Evolutionary conservation across 1,140 invertebrate species (phyloP).

Genomic region (Drosophila nasuta): DNA sequence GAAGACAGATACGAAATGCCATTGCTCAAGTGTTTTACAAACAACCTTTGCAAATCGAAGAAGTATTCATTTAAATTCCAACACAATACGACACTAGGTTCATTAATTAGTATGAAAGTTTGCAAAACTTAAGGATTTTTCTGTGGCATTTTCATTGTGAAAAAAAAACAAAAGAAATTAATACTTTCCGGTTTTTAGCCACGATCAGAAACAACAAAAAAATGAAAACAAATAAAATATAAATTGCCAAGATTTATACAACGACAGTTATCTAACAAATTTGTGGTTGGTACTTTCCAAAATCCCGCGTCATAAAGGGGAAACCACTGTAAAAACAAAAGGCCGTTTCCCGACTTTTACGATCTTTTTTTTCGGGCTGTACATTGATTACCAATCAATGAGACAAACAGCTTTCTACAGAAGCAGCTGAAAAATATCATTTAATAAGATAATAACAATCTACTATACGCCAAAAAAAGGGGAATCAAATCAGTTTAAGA

Average conservation of each 20-base stretch:
- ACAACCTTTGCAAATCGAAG: not conserved
- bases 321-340: slow-evolving; percentile 11
- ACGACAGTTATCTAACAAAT: not conserved
- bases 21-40: slow-evolving; percentile 12
- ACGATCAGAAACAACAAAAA: no score
- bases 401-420: slow-evolving; percentile 4
- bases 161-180: no score
- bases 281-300: slow-evolving; percentile 17
- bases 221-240: not conserved
- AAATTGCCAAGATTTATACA: not conserved
- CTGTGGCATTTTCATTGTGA: no score
- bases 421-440: slow-evolving; percentile 10
- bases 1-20: not conserved
- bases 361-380: not conserved
- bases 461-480: not conserved
- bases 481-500: slow-evolving; percentile 4
- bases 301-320: slow-evolving; percentile 8
- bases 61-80: not conserved
- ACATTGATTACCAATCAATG: slow-evolving; percentile 10
- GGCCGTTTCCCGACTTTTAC: slow-evolving; percentile 1
- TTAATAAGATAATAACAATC: slow-evolving; percentile 9
- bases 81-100: no score
- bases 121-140: no score
- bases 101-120: no score
- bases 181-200: no score